A percentile compares a stretch with the other conserved stretches of the same genome.
Evolutionary conservation across 2,797 vertebrate genomes (phyloP).

Genomic region (Acrocephalus scirpaceus): DNA sequence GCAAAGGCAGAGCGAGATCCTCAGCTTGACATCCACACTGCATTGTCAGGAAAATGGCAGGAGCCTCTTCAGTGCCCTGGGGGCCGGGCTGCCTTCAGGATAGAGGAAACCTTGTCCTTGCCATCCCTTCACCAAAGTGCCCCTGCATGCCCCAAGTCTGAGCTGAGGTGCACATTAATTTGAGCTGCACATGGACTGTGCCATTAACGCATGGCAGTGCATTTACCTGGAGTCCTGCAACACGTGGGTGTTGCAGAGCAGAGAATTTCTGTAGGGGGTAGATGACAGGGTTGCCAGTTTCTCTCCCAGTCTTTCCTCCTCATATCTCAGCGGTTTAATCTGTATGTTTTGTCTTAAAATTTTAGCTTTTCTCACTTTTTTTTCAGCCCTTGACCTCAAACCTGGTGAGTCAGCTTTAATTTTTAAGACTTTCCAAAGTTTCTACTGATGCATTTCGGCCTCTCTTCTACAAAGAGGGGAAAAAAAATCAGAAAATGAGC

Average conservation of each 20-base stretch:
- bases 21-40: background rate
- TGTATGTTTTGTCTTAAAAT: background rate
- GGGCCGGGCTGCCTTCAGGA: background rate
- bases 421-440: background rate
- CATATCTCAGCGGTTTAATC: background rate
- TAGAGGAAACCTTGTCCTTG: background rate
- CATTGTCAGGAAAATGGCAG: background rate
- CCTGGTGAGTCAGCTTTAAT: background rate
- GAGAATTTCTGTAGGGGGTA: background rate
- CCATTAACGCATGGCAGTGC: background rate
- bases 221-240: background rate
- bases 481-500: background rate
- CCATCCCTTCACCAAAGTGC: background rate
- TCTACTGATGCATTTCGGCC: background rate
- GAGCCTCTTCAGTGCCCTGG: background rate
- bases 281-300: background rate
- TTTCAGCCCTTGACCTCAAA: background rate
- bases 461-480: background rate
- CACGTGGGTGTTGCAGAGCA: fast-evolving
- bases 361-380: background rate
- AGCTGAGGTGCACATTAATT: background rate
- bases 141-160: fast-evolving
- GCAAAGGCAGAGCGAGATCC: background rate
- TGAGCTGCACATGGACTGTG: background rate
- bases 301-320: background rate